Evolutionary conservation across 1,140 invertebrate species (phyloP), one percentile per base, ranked within the genome.

Genomic region (Octopus bimaculoides): DNA sequence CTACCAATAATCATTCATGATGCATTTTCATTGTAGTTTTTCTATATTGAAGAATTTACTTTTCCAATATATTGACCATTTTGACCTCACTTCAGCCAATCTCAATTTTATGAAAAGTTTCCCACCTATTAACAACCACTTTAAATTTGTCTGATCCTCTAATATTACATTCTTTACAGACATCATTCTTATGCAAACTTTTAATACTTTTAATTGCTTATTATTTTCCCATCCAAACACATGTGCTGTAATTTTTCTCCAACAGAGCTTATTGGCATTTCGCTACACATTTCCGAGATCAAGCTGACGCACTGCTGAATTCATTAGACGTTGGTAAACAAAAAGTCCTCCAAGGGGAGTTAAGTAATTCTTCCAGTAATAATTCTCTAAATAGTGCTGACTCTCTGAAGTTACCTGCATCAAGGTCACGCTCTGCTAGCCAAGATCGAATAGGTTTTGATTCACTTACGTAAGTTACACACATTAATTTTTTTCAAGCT

Each of bases 191-290:
- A 1, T 41, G 26, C 3, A 41, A 41, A 41, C 26, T 41, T 41
- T 41, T 41, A 41, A 41, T 41, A 41, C 26, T 41, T 41, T 41
- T 41, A 41, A 41, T 41, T 41, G 26, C 26, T 41, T 41, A 41
- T 41, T 41, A 41, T 41, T 41, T 41, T 41, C 26, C 26, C 26
- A 41, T 41, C 26, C 26, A 41, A 41, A 41, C 3, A 41, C 26
- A 41, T 3, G 26, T 41, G 26, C 26, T 41, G 26, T 41, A 41
- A 20, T 78, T 26, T 26, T 75, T 79, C 77, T 81, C 56, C 84
- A 71, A 69, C 86, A 90, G 96, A 86, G 96, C 96, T 53, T 99
- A 94, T 90, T 96, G 95, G 93, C 93, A 93, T 66, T 98, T 98
- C 91, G 93, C 95, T 79, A 93, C 94, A 26, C 95, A 97, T 86